Base-by-base conservation (phyloP, 2,113 vertebrate genomes). In the Rafetus swinhoei region DNA sequence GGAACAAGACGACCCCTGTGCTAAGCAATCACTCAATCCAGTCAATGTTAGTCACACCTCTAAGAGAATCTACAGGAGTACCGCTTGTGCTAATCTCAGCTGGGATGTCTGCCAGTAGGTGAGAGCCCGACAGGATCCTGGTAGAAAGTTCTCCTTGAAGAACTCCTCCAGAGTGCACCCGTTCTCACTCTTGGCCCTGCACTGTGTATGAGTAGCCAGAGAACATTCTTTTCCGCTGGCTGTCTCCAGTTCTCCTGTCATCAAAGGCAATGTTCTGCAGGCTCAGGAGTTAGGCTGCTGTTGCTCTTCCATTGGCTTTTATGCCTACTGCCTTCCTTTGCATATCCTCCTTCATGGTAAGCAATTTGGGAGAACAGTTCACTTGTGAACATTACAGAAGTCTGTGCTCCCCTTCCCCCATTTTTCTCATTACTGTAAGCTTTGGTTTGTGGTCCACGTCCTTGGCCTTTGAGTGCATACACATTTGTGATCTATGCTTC, bases 121-220 rank as follows among this genome's bases (percentile, higher is more conserved):
- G 27, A n/a, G 65, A 39, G 4, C 1, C 0, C 19, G n/a, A 32
- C 27, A 50, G 45, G 5, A 65, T 32, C 62, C 29, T 65, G 29
- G 32, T 32, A 32, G 60, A 8, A 15, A 16, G 32, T 29, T 65
- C 57, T 59, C 57, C 57, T 59, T 25, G 57, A 59, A 59, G 57
- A 59, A 59, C 24, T 59, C 24, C 11, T 62, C 29, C 15, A 8
- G 15, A 16, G 15, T 32, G 32, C 15, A 16, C 14, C 29, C 32
- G 14, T 65, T 27, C 62, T 32, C 62, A 16, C 29, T 62, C 60
- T 65, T 16, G 62, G 7, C 62, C 14, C 14, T 59, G 14, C 62
- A 8, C 62, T 32, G 29, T 65, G 62, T 16, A 14, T 1, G 16
- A n/a, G 27, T n/a, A 60, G 27, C 6, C 27, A 60, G 59, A 60